Evolutionary conservation across 2,113 vertebrate species (phyloP).

Genomic region (Gobiocypris rarus): DNA sequence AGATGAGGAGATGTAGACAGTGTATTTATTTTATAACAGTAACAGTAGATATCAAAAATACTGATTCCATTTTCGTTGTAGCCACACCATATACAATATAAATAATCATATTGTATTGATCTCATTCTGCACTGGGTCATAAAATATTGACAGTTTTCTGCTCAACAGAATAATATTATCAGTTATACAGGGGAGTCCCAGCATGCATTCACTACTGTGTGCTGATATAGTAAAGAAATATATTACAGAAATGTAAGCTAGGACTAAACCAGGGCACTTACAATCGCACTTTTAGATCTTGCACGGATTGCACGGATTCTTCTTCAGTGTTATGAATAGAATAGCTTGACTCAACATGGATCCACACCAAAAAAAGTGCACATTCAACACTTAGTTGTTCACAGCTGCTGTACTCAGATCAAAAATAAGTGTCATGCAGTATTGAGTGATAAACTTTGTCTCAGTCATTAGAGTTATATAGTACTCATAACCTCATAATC

Average conservation of each 20-base stretch:
- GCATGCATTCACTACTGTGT: not conserved
- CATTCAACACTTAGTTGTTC: not conserved
- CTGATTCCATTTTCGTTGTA: not conserved
- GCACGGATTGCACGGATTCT: not conserved
- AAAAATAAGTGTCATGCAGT: not conserved
- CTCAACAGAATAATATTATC: not conserved
- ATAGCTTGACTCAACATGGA: not conserved
- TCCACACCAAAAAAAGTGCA: not conserved
- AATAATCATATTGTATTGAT: not conserved
- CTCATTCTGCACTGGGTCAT: not conserved
- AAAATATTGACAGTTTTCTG: slow-evolving; percentile 16
- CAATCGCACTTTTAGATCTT: not conserved
- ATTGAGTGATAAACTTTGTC: not conserved
- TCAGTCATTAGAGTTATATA: not conserved
- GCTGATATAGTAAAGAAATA: not conserved
- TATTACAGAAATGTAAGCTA: not conserved
- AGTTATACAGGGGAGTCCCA: not conserved
- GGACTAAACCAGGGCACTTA: not conserved
- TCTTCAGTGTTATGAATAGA: not conserved
- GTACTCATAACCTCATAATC: not conserved
- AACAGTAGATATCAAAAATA: not conserved
- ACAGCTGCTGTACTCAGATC: slow-evolving; percentile 10
- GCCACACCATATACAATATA: not conserved
- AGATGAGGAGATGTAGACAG: not conserved
- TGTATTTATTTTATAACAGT: not conserved